These are phyloP conservation scores for Palythoa caribaeorum DNA, from an alignment of 92 coral and sea anemone genomes.

Conservation along the genomic window DNA sequence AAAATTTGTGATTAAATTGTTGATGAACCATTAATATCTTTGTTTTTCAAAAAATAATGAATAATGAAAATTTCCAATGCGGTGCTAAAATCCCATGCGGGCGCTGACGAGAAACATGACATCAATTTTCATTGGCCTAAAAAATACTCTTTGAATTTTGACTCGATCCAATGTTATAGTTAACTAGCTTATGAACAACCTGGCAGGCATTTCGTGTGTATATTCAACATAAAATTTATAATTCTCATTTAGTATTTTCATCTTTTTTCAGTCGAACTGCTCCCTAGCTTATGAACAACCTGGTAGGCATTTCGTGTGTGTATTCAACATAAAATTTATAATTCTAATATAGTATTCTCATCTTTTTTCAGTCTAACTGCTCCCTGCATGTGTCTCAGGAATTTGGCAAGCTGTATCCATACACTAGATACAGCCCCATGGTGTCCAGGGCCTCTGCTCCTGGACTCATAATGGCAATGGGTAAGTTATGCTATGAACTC, in stretches of 20 bases:
- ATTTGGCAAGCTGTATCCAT: conserved; percentile 83
- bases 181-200: too few species aligned
- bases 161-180: too few species aligned
- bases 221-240: background rate
- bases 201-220: too few species aligned
- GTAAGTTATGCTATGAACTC: conserved; percentile 52
- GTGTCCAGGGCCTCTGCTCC: conserved; percentile 86
- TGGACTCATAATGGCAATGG: conserved; percentile 90
- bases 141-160: background rate
- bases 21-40: too few species aligned
- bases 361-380: conserved; percentile 73
- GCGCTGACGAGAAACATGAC: too few species aligned
- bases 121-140: too few species aligned
- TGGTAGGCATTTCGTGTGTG: too few species aligned
- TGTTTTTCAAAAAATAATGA: too few species aligned
- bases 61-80: too few species aligned
- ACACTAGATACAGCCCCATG: conserved; percentile 76
- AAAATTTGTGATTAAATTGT: too few species aligned
- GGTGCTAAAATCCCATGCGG: too few species aligned
- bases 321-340: background rate
- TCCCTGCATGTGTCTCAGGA: conserved; percentile 93
- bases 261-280: conserved; percentile 73
- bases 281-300: conserved; percentile 56
- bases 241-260: background rate
- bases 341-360: background rate